Evolutionary conservation across 2,113 vertebrate genomes (phyloP), one percentile per base, ranked within the genome.

Genomic region (Perccottus glenii): DNA sequence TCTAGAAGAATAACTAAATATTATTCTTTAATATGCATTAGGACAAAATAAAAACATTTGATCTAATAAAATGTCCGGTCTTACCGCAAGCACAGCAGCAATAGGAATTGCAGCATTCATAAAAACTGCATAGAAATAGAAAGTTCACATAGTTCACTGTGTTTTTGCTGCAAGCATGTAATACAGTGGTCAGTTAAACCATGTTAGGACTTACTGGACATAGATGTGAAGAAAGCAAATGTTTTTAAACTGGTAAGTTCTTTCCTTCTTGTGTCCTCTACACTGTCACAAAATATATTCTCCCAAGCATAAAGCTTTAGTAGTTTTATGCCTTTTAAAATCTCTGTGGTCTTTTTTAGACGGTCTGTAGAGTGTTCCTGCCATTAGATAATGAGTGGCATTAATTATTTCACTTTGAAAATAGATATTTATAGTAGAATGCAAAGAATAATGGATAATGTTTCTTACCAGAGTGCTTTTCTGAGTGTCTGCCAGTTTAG

Each of bases 61-160:
- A 55, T 55, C n/a, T n/a, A 11, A 7, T 33, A 1, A 11, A 53
- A 42, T 14, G 5, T 40, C n/a, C 7, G 38, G 5, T 27, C 96
- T 96, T 95, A 99, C 98, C 75, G 93, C 95, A 35, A 99, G 94
- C 27, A 99, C 96, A 5, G 98, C 98, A 42, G 97, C 96, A 42
- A 99, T 99, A 69, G 98, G 98, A 65, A 99, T 97, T 27, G 96
- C 98, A 3, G 98, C 95, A 3, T 99, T 99, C 96, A 99, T 96
- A 86, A 99, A 99, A 85, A 99, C 98, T 99, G 90, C 12, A 78
- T 55, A 89, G 77, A 63, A 19, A 77, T 14, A 69, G 43, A 49
- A 33, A 16, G 15, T 10, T 10, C 6, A n/a, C n/a, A 36, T 6
- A 36, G 9, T 8, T 14, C n/a, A 5, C 33, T 35, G 19, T 27